Conservation (phyloP, 2,113 vertebrate species). For the Mesitornis unicolor region DNA sequence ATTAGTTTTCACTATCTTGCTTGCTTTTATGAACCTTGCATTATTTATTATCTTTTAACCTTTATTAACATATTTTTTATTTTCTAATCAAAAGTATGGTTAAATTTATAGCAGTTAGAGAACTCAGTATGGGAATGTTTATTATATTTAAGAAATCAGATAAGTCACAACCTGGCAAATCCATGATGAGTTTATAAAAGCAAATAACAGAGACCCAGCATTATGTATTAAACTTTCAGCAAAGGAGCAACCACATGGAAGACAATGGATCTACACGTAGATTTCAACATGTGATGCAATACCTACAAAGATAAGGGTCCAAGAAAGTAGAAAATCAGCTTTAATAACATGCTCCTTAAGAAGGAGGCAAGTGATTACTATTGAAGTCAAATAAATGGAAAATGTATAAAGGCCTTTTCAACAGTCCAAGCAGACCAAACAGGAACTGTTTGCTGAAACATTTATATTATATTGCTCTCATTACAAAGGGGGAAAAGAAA, state of each 20-base stretch:
- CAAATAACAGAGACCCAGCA: neutral
- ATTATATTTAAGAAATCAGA: constrained; percentile 18
- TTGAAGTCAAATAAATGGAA: neutral
- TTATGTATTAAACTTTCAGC: neutral
- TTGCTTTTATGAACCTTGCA: neutral
- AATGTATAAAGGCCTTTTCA: neutral
- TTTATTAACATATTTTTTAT: neutral
- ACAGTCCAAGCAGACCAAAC: neutral
- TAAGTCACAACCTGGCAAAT: neutral
- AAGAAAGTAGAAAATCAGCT: neutral
- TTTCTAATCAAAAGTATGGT: constrained; percentile 30
- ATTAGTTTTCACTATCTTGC: neutral
- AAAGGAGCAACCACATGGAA: neutral
- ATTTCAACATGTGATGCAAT: neutral
- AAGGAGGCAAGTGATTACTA: neutral
- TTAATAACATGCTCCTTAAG: neutral
- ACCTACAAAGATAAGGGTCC: neutral
- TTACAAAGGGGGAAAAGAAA: neutral
- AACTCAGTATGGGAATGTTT: constrained; percentile 37
- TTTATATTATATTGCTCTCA: neutral
- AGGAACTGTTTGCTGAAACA: neutral
- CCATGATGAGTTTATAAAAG: neutral
- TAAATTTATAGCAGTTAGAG: constrained; percentile 33
- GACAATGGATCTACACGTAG: neutral
- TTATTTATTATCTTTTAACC: neutral